Conservation (phyloP, 2,888 invertebrate species). For the Melanotus villosus region DNA sequence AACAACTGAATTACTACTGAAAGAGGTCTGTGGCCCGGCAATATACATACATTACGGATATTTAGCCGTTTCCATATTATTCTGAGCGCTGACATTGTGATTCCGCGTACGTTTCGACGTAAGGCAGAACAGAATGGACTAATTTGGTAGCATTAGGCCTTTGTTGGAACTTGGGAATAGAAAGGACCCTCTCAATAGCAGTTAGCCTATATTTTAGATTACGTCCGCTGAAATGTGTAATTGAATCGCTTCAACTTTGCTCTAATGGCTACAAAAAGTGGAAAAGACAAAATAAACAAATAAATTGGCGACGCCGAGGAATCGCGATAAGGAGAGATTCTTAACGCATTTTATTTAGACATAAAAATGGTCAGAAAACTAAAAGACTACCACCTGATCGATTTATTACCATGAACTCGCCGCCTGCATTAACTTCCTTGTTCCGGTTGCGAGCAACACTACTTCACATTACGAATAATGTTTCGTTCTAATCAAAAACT, state of each 20-base stretch:
- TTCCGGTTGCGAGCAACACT: background rate
- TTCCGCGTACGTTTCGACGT: constrained; percentile 39
- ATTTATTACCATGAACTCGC: constrained; percentile 1
- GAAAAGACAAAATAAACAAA: constrained; percentile 29
- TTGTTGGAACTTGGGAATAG: constrained; percentile 50
- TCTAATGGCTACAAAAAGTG: constrained; percentile 28
- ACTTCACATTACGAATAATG: background rate
- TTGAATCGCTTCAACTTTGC: constrained; percentile 46
- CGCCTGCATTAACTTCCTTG: background rate
- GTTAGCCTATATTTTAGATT: constrained; percentile 48
- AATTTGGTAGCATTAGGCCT: constrained; percentile 53
- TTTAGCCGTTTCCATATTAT: constrained; percentile 26
- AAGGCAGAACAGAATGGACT: constrained; percentile 50
- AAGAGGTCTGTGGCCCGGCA: constrained; percentile 5
- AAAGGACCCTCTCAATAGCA: constrained; percentile 49
- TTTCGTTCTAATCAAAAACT: background rate
- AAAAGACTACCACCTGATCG: background rate
- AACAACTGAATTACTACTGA: constrained; percentile 21
- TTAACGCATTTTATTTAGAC: background rate
- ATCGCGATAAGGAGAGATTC: background rate
- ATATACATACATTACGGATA: constrained; percentile 26
- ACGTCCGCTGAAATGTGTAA: constrained; percentile 51
- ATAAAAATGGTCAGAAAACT: background rate
- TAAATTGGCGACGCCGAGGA: background rate
- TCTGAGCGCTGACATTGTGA: constrained; percentile 39